A percentile compares a stretch with the other conserved stretches of the same genome.
These are phyloP conservation scores for Crotalus tigris DNA, from an alignment of 2,113 vertebrate genomes.

Conservation along the genomic window DNA sequence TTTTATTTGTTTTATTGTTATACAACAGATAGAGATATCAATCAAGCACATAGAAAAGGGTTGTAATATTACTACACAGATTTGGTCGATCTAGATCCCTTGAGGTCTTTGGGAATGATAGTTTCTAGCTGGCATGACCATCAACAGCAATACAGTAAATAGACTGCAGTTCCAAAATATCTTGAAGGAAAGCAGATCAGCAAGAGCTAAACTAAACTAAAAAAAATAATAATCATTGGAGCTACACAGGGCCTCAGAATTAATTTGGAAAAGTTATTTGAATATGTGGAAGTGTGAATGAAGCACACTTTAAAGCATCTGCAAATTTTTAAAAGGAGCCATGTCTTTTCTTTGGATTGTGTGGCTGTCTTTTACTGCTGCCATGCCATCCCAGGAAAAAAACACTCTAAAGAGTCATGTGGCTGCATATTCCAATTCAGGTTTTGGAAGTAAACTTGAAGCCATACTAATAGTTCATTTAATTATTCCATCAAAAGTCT, in stretches of 20 bases:
- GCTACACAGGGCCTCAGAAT: not conserved
- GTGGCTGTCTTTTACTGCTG: not conserved
- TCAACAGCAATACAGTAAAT: not conserved
- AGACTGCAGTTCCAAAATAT: not conserved
- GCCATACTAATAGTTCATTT: not conserved
- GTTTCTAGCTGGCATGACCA: not conserved
- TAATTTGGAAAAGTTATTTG: not conserved
- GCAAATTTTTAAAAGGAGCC: not conserved
- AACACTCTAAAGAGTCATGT: not conserved
- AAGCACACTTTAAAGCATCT: not conserved
- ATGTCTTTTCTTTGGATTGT: not conserved
- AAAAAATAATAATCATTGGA: not conserved
- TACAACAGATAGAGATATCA: not conserved
- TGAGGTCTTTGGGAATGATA: not conserved
- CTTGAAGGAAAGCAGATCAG: not conserved
- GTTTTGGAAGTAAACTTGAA: not conserved
- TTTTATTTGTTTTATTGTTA: not conserved
- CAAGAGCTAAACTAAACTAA: not conserved
- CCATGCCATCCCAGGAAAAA: not conserved
- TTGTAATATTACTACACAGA: not conserved
- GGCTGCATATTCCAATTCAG: not conserved
- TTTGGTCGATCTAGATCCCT: not conserved
- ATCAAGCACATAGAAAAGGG: not conserved
- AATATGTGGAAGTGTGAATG: not conserved
- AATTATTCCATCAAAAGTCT: not conserved